These are phyloP conservation scores for Nerophis lumbriciformis DNA, from an alignment of 2,113 vertebrate species.

Conservation along the genomic window DNA sequence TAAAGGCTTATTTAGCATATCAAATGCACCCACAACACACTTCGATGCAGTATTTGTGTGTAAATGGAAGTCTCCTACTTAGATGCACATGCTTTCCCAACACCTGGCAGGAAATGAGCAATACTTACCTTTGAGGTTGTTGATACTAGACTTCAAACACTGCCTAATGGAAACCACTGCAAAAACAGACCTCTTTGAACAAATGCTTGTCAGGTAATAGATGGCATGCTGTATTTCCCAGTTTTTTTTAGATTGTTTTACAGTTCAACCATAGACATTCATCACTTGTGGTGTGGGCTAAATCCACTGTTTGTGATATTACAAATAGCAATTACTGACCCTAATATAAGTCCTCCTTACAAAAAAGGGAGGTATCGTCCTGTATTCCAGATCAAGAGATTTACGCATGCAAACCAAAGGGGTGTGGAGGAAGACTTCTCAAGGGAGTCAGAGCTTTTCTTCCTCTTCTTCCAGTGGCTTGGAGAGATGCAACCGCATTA, in stretches of 20 bases:
- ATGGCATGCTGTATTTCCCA: background rate
- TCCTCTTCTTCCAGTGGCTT: too few species aligned
- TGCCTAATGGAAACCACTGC: conserved; percentile 6
- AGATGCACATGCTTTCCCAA: background rate
- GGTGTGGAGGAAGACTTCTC: too few species aligned
- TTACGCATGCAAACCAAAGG: too few species aligned
- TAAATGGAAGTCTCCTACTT: conserved; percentile 1
- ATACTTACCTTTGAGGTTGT: conserved; percentile 17
- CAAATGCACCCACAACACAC: background rate
- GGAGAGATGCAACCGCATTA: too few species aligned
- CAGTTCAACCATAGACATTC: background rate
- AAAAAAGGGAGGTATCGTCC: too few species aligned
- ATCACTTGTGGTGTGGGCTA: background rate
- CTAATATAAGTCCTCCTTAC: too few species aligned
- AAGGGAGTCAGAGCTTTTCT: too few species aligned
- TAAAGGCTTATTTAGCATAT: conserved; percentile 15
- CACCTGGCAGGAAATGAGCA: conserved; percentile 13
- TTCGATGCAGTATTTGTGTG: background rate
- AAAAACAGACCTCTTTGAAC: conserved; percentile 6
- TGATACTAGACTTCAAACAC: conserved; percentile 19
- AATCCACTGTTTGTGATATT: too few species aligned
- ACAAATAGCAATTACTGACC: too few species aligned
- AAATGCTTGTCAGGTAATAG: background rate
- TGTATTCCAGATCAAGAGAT: too few species aligned
- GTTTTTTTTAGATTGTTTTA: background rate